Percentiles rank a stretch among this genome's conserved stretches.
These are phyloP conservation scores for Volucella bombylans DNA, from an alignment of 2,888 invertebrate species.

Conservation along the genomic window DNA sequence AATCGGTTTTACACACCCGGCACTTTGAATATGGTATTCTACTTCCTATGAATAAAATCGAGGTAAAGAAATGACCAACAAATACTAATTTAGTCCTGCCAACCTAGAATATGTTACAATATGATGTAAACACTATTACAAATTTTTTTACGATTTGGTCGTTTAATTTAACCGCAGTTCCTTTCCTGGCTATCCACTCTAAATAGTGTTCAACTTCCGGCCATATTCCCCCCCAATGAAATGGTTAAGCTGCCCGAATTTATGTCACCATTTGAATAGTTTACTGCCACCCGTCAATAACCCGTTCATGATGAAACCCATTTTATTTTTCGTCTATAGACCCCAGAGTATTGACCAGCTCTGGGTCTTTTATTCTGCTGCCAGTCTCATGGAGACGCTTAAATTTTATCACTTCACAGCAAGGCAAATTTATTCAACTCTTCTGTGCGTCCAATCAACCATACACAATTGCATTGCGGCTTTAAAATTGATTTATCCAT, in stretches of 20 bases:
- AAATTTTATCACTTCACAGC: slow-evolving; percentile 11
- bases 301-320: background rate
- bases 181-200: too few relatives aligned
- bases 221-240: background rate
- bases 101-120: too few relatives aligned
- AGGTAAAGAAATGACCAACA: too few relatives aligned
- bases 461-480: slow-evolving; percentile 44
- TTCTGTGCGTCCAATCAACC: slow-evolving; percentile 43
- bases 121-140: too few relatives aligned
- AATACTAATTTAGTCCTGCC: too few relatives aligned
- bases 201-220: too few relatives aligned
- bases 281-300: background rate
- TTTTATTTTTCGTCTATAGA: background rate
- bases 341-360: background rate
- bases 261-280: slow-evolving; percentile 19
- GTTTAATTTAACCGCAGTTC: too few relatives aligned
- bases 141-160: too few relatives aligned
- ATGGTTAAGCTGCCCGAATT: slow-evolving; percentile 28
- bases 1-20: too few relatives aligned
- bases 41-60: too few relatives aligned
- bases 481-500: slow-evolving; percentile 63
- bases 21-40: too few relatives aligned
- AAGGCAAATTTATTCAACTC: slow-evolving; percentile 36
- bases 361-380: slow-evolving; percentile 8
- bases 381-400: slow-evolving; percentile 32